Evolutionary conservation across 2,113 vertebrate species (phyloP).

Genomic region (Prolemur simus): DNA sequence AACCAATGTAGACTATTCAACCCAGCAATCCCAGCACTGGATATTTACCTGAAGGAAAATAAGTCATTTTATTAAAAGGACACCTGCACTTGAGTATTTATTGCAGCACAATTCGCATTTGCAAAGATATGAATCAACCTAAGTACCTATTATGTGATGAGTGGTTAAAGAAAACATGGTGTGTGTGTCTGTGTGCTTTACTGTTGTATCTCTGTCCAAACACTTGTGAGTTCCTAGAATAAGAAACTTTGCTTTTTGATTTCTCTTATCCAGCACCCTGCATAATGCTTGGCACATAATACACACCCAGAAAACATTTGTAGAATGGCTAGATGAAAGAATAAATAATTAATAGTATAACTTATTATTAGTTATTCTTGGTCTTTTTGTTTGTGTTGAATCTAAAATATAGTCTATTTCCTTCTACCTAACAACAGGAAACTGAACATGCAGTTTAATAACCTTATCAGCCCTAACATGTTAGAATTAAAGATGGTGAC

Average conservation of each 20-base stretch:
- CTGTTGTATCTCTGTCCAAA: background rate
- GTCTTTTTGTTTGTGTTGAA: background rate
- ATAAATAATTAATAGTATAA: background rate
- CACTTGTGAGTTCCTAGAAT: background rate
- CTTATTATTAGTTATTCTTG: background rate
- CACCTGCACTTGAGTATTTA: too few species aligned
- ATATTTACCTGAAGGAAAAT: too few species aligned
- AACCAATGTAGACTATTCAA: too few species aligned
- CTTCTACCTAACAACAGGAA: background rate
- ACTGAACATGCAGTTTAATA: background rate
- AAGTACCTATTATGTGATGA: too few species aligned
- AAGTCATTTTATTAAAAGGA: too few species aligned
- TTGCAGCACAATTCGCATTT: too few species aligned
- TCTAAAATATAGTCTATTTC: background rate
- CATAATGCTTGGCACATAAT: background rate
- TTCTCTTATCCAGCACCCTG: background rate
- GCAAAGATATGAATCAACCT: too few species aligned
- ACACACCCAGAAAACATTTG: background rate
- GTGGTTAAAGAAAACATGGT: too few species aligned
- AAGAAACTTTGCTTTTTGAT: background rate
- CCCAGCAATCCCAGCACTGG: too few species aligned
- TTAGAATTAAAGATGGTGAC: slow-evolving; percentile 1
- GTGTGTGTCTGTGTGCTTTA: background rate
- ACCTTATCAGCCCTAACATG: background rate
- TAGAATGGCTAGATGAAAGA: background rate